These are phyloP conservation scores for Clamator glandarius DNA, from an alignment of 2,797 vertebrate species.

Conservation along the genomic window DNA sequence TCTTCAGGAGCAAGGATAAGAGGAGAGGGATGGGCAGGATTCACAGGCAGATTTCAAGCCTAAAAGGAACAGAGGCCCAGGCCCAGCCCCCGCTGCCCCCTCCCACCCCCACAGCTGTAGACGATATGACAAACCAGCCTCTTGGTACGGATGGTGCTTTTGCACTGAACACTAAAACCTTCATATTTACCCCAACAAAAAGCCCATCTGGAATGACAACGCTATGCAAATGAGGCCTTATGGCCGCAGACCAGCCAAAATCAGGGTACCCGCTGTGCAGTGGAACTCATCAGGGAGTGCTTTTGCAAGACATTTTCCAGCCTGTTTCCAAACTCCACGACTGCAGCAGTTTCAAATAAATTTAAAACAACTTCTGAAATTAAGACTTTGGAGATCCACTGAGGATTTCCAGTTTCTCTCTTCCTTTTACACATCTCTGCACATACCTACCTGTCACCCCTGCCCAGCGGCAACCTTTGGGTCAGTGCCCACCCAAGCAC, in stretches of 20 bases:
- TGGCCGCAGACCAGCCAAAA: neutral
- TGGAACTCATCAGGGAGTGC: neutral
- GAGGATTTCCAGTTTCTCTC: neutral
- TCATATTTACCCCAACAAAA: neutral
- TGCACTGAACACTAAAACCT: neutral
- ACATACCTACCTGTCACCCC: accelerated
- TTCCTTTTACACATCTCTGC: neutral
- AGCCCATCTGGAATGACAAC: neutral
- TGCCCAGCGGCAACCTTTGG: neutral
- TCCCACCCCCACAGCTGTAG: accelerated
- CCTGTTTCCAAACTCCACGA: neutral
- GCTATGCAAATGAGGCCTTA: neutral
- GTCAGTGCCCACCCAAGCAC: neutral
- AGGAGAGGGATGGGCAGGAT: neutral
- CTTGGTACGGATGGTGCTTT: neutral
- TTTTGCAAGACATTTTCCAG: neutral
- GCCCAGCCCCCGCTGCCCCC: too few species aligned
- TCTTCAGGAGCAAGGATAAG: neutral
- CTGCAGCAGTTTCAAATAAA: neutral
- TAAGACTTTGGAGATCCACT: neutral
- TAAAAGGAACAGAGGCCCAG: neutral
- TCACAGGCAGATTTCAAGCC: neutral
- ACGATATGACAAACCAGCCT: neutral
- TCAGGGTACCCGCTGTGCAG: accelerated
- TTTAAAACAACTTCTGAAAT: neutral